Conservation (phyloP, 1,140 invertebrate species). For the Brachionus rotundiformis region DNA sequence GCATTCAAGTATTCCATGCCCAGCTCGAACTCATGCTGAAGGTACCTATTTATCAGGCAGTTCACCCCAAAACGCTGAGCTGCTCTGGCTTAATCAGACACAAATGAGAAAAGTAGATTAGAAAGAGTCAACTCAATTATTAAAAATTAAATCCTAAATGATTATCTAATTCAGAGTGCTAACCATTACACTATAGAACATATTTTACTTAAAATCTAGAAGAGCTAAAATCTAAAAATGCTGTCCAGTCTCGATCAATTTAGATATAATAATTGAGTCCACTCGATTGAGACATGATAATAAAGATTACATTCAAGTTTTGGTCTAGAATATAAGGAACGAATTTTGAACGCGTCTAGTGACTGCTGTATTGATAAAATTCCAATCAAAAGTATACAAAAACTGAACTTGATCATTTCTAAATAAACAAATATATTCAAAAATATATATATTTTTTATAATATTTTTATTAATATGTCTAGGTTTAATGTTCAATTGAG, state of each 20-base stretch:
- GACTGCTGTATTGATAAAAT: conserved; percentile 22
- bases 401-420: not conserved
- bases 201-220: not conserved
- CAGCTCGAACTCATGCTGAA: conserved; percentile 25
- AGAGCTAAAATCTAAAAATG: no score
- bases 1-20: conserved; percentile 47
- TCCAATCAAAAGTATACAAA: not conserved
- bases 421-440: not conserved
- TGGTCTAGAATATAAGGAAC: not conserved
- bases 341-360: not conserved
- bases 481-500: not conserved
- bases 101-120: not conserved
- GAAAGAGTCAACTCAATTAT: conserved; percentile 3
- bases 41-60: not conserved
- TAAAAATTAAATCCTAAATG: not conserved
- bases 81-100: not conserved
- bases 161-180: not conserved
- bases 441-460: not conserved
- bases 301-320: conserved; percentile 18
- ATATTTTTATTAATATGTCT: not conserved
- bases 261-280: not conserved
- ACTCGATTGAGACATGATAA: not conserved
- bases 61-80: not conserved
- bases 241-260: not conserved
- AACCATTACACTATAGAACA: conserved; percentile 26